Conservation (phyloP, 1,140 invertebrate genomes). For the Bombus ignitus region DNA sequence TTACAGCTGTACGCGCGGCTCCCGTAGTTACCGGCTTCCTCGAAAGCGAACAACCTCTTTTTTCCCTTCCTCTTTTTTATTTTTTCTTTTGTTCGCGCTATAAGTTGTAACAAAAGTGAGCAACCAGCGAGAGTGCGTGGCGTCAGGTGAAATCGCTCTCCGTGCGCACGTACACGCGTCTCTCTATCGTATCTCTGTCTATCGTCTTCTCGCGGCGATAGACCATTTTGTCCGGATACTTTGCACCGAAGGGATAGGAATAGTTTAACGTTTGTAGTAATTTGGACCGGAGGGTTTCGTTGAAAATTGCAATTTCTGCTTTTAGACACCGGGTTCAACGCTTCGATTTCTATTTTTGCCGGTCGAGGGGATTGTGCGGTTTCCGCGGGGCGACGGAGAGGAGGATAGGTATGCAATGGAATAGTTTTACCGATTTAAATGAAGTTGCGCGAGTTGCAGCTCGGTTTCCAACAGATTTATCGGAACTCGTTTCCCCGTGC, state of each 20-base stretch:
- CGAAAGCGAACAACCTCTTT: slow-evolving; percentile 47
- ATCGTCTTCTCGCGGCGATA: background rate
- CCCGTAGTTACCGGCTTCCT: background rate
- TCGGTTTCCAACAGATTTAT: background rate
- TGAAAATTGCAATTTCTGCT: slow-evolving; percentile 20
- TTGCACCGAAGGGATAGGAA: background rate
- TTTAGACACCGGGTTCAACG: slow-evolving; percentile 18
- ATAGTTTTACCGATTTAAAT: slow-evolving; percentile 38
- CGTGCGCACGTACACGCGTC: background rate
- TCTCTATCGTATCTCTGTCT: background rate
- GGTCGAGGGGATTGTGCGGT: slow-evolving; percentile 19
- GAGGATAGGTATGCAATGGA: background rate
- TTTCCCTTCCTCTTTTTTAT: no score
- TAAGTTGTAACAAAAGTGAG: slow-evolving; percentile 29
- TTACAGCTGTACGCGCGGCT: slow-evolving; percentile 21
- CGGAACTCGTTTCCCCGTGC: background rate
- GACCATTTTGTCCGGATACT: background rate
- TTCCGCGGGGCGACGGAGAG: background rate
- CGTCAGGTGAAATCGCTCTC: slow-evolving; percentile 7
- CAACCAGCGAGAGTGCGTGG: background rate
- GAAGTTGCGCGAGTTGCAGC: background rate
- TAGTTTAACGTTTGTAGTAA: background rate
- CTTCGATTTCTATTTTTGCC: slow-evolving; percentile 32
- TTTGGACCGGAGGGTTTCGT: background rate
- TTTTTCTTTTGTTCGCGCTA: no score